Evolutionary conservation across 2,113 vertebrate genomes (phyloP).

Genomic region (Zeus faber): DNA sequence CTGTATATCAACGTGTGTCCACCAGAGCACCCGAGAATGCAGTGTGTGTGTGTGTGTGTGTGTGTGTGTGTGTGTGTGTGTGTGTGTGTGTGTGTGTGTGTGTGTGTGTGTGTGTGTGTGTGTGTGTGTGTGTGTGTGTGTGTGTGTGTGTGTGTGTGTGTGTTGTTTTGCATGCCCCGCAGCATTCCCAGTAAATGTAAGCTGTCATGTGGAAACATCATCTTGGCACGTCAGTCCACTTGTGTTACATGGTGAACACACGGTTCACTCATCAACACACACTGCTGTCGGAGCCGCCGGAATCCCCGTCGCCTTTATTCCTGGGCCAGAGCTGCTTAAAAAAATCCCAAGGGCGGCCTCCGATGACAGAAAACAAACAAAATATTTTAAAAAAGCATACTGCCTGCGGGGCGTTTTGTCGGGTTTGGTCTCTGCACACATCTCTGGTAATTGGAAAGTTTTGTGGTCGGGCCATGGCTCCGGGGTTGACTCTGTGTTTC

Average conservation of each 20-base stretch:
- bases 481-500: no score
- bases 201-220: conserved; percentile 5
- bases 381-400: no score
- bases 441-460: conserved; percentile 24
- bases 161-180: neutral
- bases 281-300: no score
- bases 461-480: no score
- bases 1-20: neutral
- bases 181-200: neutral
- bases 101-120: conserved; percentile 5
- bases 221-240: neutral
- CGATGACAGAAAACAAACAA: no score
- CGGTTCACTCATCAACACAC: no score
- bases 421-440: neutral
- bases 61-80: conserved; percentile 8
- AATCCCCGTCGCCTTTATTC: no score
- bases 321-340: no score
- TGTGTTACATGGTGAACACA: neutral
- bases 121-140: conserved; percentile 10
- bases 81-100: conserved; percentile 2
- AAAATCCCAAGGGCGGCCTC: no score
- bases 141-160: conserved; percentile 10
- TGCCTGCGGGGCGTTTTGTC: no score
- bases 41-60: neutral
- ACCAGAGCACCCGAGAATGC: neutral